A percentile compares a stretch with the other conserved stretches of the same genome.
phyloP scores from a whole-genome alignment of 2,113 vertebrate genomes.

The Carlito syrichta region DNA sequence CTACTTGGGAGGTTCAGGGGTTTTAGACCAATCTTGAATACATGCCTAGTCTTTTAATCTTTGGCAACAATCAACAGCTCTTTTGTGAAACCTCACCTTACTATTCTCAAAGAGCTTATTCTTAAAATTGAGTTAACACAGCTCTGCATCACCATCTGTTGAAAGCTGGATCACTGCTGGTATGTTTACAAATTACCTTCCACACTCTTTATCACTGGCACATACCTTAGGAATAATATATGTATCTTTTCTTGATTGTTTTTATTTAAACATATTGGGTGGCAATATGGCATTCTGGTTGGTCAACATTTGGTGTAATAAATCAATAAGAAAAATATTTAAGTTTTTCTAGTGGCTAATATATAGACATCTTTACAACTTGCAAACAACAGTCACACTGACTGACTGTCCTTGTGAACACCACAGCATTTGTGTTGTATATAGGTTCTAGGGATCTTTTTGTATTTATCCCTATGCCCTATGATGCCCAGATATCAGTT shows the following conservation, averaged over 20 bases:
- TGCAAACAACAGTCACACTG: not conserved
- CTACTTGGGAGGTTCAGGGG: too few species aligned
- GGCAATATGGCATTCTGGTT: constrained; percentile 37
- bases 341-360: not conserved
- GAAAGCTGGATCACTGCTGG: not conserved
- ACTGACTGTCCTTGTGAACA: not conserved
- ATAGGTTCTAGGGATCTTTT: not conserved
- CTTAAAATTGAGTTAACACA: constrained; percentile 41
- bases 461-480: not conserved
- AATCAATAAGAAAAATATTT: constrained; percentile 43
- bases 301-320: constrained; percentile 31
- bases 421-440: not conserved
- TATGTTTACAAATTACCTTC: constrained; percentile 52
- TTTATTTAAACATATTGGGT: constrained; percentile 37
- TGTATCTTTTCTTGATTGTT: constrained; percentile 6
- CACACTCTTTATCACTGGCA: not conserved
- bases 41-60: not conserved
- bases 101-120: constrained; percentile 10
- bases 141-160: constrained; percentile 12
- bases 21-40: not conserved
- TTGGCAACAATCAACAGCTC: not conserved
- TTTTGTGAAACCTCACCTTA: constrained; percentile 21
- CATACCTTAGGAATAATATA: not conserved
- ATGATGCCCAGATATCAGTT: not conserved
- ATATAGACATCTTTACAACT: not conserved